Percentiles rank a stretch among this genome's conserved stretches.
Evolutionary conservation across 2,113 vertebrate genomes (phyloP).

Genomic region (Agelaius tricolor): DNA sequence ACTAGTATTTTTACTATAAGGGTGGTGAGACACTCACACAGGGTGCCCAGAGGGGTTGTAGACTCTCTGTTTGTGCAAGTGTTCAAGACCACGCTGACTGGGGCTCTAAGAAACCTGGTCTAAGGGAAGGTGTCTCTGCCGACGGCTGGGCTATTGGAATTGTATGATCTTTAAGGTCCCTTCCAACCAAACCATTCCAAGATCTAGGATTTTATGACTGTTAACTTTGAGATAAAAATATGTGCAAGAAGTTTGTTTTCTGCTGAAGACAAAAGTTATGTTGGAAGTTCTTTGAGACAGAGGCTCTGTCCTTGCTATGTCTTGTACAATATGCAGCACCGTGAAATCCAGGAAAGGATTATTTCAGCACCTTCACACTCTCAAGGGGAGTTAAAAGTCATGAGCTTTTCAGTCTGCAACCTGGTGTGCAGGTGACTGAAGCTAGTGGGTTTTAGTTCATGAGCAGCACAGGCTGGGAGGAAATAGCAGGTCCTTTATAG

Average conservation of each 20-base stretch:
- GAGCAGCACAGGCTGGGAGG: neutral
- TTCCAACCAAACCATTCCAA: neutral
- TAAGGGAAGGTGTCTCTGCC: neutral
- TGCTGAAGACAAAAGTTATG: neutral
- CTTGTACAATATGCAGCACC: neutral
- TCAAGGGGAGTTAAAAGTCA: neutral
- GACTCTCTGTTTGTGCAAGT: neutral
- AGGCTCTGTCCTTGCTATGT: neutral
- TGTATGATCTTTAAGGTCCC: neutral
- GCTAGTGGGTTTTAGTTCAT: neutral
- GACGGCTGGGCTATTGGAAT: accelerated
- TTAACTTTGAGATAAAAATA: neutral
- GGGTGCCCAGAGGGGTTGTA: neutral
- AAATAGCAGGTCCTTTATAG: neutral
- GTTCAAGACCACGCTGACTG: neutral
- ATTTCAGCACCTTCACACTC: neutral
- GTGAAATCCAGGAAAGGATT: neutral
- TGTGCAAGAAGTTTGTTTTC: neutral
- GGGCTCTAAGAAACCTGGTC: neutral
- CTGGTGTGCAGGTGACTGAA: neutral
- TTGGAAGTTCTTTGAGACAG: neutral
- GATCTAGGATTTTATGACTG: neutral
- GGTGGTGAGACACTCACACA: neutral
- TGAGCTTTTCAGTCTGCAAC: neutral
- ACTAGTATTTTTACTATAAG: neutral